phyloP scores from a whole-genome alignment of 2,888 invertebrate genomes.

The Sesia bembeciformis region DNA sequence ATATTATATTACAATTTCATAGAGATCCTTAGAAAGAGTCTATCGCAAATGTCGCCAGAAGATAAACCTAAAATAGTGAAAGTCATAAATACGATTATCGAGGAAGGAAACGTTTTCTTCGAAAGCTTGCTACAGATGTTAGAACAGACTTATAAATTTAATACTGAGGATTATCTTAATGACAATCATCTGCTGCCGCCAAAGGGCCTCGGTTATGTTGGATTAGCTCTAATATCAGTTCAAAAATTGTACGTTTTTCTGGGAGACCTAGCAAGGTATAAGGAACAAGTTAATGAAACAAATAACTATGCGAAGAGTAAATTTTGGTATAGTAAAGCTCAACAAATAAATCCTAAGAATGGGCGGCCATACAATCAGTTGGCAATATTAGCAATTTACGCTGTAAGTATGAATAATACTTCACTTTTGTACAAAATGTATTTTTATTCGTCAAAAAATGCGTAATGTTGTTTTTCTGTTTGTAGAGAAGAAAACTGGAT shows the following conservation, averaged over 20 bases:
- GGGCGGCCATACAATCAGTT: constrained; percentile 96
- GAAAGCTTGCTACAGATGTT: constrained; percentile 82
- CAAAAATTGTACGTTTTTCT: constrained; percentile 92
- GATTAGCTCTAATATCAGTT: constrained; percentile 86
- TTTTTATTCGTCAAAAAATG: no score
- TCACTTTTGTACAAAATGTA: background rate
- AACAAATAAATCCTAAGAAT: constrained; percentile 94
- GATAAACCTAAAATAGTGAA: constrained; percentile 78
- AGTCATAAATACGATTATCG: constrained; percentile 80
- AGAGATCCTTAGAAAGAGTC: constrained; percentile 83
- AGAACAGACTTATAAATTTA: constrained; percentile 84
- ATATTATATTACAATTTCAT: constrained; percentile 91
- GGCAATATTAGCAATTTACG: constrained; percentile 89
- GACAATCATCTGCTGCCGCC: constrained; percentile 74
- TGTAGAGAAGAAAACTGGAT: constrained; percentile 92
- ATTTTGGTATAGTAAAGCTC: constrained; percentile 94
- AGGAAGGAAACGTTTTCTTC: constrained; percentile 87
- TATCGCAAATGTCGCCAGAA: constrained; percentile 74
- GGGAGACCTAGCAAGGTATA: constrained; percentile 94
- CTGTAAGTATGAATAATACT: constrained; percentile 67
- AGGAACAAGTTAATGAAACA: constrained; percentile 87
- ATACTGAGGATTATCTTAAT: constrained; percentile 76
- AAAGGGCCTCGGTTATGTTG: constrained; percentile 78
- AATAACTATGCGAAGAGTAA: constrained; percentile 82
- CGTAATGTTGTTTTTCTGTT: constrained; percentile 15